Evolutionary conservation across 2,888 invertebrate species (phyloP), one percentile per base, ranked within the genome.

Genomic region (Aporophyla lueneburgensis): DNA sequence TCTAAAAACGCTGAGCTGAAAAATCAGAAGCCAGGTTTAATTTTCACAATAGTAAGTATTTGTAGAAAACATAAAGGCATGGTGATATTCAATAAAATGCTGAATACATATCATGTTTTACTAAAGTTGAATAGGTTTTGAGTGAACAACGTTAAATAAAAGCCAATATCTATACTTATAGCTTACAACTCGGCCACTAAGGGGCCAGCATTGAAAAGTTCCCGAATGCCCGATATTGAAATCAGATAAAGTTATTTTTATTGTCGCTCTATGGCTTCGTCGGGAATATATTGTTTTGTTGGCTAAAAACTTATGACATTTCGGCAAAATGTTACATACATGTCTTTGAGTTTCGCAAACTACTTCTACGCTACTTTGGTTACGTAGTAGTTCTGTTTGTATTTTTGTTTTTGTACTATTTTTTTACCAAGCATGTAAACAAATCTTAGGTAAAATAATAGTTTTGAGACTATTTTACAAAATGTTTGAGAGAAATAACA

Each of bases 241-340:
- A 89, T 89, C 84, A 85, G 82, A 89, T 90, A 88, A 89, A 89
- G 80, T 86, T 81, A 84, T 86, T 89, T 89, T 89, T 89, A 89
- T 87, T 85, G 82, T 86, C 77, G 80, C 82, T 81, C 80, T 76
- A 83, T 81, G 83, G 78, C 83, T 81, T 84, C 71, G 72, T 66
- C 76, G 74, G 78, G 85, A 81, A 85, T 86, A 89, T 87, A 87
- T 86, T 87, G 89, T 86, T 76, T 74, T 86, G 83, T 88, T 87
- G 74, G 85, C 78, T 81, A 84, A 82, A 85, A 84, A 84, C 86
- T 88, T 84, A 80, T 81, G 81, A 85, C 86, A 87, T 89, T 89
- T 80, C 71, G 80, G 75, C 85, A 88, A 87, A 88, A 89, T 89
- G 86, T 80, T 88, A 75, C 87, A 70, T 77, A 86, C 84, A 83